These are phyloP conservation scores for Drosophila jambulina DNA, from an alignment of 1,140 invertebrate genomes.

Conservation along the genomic window DNA sequence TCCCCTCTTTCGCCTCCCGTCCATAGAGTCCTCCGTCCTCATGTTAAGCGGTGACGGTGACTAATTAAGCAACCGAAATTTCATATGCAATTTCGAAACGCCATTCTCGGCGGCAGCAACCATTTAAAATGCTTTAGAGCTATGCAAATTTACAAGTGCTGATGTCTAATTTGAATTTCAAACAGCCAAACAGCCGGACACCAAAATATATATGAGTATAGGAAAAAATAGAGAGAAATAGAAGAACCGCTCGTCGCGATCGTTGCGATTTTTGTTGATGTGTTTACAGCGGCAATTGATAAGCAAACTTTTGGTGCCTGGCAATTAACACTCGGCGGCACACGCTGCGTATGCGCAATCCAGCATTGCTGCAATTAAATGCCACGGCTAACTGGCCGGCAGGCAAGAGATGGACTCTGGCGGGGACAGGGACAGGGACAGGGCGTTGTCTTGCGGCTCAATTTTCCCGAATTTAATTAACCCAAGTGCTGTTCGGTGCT, in stretches of 20 bases:
- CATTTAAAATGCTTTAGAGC: constrained; percentile 68
- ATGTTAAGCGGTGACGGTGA: constrained; percentile 33
- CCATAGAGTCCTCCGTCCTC: constrained; percentile 38
- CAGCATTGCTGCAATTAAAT: constrained; percentile 46
- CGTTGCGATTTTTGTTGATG: constrained; percentile 26
- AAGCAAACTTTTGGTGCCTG: constrained; percentile 67
- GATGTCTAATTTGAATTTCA: constrained; percentile 83
- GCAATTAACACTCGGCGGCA: constrained; percentile 73
- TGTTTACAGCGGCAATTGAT: constrained; percentile 61
- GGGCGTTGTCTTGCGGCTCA: constrained; percentile 61
- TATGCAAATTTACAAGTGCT: constrained; percentile 79
- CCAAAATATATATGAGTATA: constrained; percentile 15
- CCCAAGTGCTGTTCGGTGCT: constrained; percentile 42
- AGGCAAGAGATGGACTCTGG: constrained; percentile 5
- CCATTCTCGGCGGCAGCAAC: constrained; percentile 54
- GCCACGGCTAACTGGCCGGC: constrained; percentile 36
- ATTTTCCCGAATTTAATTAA: constrained; percentile 78
- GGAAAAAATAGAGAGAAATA: constrained; percentile 17
- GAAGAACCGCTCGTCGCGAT: constrained; percentile 22
- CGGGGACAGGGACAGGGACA: constrained; percentile 16
- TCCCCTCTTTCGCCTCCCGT: constrained; percentile 9
- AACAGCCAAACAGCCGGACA: constrained; percentile 51
- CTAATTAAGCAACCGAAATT: constrained; percentile 73
- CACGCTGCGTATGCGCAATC: constrained; percentile 76
- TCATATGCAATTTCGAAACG: constrained; percentile 66